phyloP scores from a whole-genome alignment of 2,888 invertebrate species.

The Cantharis rufa region DNA sequence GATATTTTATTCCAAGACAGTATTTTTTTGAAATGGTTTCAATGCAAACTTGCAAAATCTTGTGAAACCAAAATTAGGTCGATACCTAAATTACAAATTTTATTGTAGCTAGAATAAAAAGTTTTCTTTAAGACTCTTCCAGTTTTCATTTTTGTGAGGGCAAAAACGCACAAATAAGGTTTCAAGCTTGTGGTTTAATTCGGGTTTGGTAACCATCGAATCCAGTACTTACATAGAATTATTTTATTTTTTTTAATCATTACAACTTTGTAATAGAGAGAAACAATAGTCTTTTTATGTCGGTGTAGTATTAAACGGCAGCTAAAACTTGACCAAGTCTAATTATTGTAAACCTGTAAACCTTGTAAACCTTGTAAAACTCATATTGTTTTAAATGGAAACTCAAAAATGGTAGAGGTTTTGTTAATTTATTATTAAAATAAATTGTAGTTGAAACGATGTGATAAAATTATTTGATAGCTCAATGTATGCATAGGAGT shows the following conservation, averaged over 20 bases:
- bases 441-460: not conserved
- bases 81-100: too few relatives aligned
- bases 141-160: not conserved
- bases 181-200: too few relatives aligned
- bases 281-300: not conserved
- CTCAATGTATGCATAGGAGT: not conserved
- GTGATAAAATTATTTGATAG: not conserved
- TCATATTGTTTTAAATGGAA: not conserved
- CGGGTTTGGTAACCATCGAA: too few relatives aligned
- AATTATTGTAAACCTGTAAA: not conserved
- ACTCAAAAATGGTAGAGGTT: not conserved
- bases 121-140: not conserved
- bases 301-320: not conserved
- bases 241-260: too few relatives aligned
- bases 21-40: not conserved
- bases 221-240: too few relatives aligned
- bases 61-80: too few relatives aligned
- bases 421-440: not conserved
- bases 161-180: not conserved
- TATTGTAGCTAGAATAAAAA: too few relatives aligned
- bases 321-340: not conserved
- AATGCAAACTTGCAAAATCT: not conserved
- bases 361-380: too few relatives aligned
- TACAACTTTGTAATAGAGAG: not conserved
- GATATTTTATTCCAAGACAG: not conserved